Evolutionary conservation across 2,888 invertebrate species (phyloP), one percentile per base, ranked within the genome.

Genomic region (Drosophila niveifrons): DNA sequence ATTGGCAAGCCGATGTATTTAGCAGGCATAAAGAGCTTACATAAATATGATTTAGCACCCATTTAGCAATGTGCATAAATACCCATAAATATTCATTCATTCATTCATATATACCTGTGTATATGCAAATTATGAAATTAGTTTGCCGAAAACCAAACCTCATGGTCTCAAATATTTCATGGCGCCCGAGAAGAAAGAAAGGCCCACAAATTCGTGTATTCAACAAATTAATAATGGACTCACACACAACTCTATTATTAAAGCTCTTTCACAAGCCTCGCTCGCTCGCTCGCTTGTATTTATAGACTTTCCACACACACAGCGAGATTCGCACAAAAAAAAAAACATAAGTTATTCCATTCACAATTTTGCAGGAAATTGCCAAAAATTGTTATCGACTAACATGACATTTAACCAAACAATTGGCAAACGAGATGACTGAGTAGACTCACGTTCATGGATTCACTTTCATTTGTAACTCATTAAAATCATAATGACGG

Each of bases 401-500:
- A 34, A 23, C 23, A 57, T 29, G 10, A 51, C 43, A 34, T 39
- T 47, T 13, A 36, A 57, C 66, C 66, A 34, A 31, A 57, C 66
- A 34, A 31, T 56, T 44, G 31, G 55, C 44, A 66, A 63, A 61
- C 48, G 18, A 57, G 39, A 46, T 51, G 29, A 50, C 18, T 56
- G 55, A 44, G 52, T 44, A 47, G 43, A 56, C 23, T 57, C 50
- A 51, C 28, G 52, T n/a, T 61, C 39, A 23, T 23, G 44, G 9
- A 39, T 36, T 29, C 72, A 84, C 83, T 88, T 88, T 88, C 85
- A 57, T 84, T 84, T 81, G 79, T 48, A 70, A 67, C 84, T 88
- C 89, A 88, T 83, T 88, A 78, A 81, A 83, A 70, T 73, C 71
- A 83, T 81, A 83, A 83, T 83, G 82, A 62, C 69, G 48, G 68